Base-by-base conservation (phyloP, 2,797 vertebrate species). In the Intellagama lesueurii region DNA sequence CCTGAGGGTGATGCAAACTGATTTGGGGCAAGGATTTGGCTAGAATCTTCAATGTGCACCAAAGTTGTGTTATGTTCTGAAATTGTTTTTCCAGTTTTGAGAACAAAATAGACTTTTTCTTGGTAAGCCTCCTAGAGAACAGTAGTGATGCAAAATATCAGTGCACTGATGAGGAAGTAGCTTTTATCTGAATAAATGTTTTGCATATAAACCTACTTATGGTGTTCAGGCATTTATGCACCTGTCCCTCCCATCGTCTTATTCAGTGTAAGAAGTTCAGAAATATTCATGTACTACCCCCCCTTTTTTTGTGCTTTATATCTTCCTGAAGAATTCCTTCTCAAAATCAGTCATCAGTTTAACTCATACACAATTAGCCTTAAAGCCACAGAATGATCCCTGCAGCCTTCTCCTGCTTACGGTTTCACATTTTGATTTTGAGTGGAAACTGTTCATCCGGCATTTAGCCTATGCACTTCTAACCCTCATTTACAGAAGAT, bases 381-480 rank as follows among this genome's bases (percentile, higher is more conserved):
- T 90, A 68, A 56, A 87, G 64, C 32, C 32, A 70, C 64, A 78
- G 32, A 82, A 83, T 78, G 66, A 73, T 70, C 52, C 30, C 72
- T 60, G 79, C 47, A 60, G 19, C 69, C 47, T 26, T 85, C 35
- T 85, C 86, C 56, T 60, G 30, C 66, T 82, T 82, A 82, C 16
- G 30, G 69, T 56, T 83, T 77, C 73, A 40, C 64, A 70, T 90
- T 83, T 69, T 83, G 44, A 83, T 78, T 70, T 78, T 83, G 89
- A 83, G 28, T 70, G 72, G 79, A 90, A 90, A 56, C 80, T 70
- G 47, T 83, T 77, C 60, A 19, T 87, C 85, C 47, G 77, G 47
- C 24, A 28, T 83, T 81, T 82, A 90, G 79, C 73, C 85, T 87
- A 82, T 90, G 89, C 70, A 87, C 73, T 80, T 78, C 72, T 85